A percentile compares a stretch with the other conserved stretches of the same genome.
Conservation (phyloP, 2,113 vertebrate species). For the Dicaeum eximium region DNA sequence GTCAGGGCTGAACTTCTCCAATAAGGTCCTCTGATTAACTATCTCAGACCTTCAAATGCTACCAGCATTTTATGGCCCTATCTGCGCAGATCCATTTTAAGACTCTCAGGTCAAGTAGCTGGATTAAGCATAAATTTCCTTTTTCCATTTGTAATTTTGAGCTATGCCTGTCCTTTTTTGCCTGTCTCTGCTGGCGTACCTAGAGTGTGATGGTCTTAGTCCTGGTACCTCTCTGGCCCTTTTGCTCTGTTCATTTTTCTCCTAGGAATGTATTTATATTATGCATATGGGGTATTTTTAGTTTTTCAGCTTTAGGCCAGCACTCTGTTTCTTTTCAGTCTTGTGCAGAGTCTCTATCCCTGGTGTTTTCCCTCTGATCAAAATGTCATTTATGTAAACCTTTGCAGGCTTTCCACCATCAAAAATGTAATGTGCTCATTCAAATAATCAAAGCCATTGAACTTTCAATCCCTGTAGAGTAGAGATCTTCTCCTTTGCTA, state of each 20-base stretch:
- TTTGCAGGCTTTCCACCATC: background rate
- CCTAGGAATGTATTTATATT: background rate
- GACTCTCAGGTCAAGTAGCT: background rate
- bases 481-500: background rate
- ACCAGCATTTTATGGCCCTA: background rate
- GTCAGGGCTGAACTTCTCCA: background rate
- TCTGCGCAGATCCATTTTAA: background rate
- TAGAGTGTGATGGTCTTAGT: background rate
- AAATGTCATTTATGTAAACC: background rate
- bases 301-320: background rate
- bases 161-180: background rate
- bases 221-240: background rate
- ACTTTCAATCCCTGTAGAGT: background rate
- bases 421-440: background rate
- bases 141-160: background rate
- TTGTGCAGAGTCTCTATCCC: background rate
- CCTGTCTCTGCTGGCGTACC: rapidly evolving
- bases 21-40: background rate
- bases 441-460: background rate
- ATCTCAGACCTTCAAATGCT: background rate
- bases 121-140: background rate
- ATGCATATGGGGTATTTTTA: background rate
- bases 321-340: background rate
- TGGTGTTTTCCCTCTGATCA: background rate
- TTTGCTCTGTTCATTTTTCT: background rate